A percentile compares a stretch with the other conserved stretches of the same genome.
Evolutionary conservation across 2,888 invertebrate species (phyloP).

Genomic region (Gnatocerus cornutus): DNA sequence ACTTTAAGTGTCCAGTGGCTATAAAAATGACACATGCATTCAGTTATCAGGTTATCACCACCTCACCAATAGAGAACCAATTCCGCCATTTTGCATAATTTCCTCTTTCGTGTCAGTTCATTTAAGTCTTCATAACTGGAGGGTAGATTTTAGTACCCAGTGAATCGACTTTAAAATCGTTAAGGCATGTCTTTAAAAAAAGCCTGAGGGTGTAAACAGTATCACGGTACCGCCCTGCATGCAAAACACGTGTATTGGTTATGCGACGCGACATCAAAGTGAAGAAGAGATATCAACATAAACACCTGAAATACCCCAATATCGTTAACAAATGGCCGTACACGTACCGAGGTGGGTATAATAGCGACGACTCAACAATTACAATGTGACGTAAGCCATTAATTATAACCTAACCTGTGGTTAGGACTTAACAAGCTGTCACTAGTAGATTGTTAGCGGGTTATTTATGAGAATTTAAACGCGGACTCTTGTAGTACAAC

Average conservation of each 20-base stretch:
- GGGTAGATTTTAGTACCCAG: slow-evolving; percentile 3
- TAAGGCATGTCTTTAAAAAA: background rate
- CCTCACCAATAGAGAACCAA: no score
- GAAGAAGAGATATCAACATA: slow-evolving; percentile 61
- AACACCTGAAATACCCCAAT: slow-evolving; percentile 68
- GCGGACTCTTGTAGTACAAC: slow-evolving; percentile 65
- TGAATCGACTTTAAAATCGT: slow-evolving; percentile 7
- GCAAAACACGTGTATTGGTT: slow-evolving; percentile 21
- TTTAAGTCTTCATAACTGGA: slow-evolving; percentile 1
- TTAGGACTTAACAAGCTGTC: slow-evolving; percentile 74
- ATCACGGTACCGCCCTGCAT: slow-evolving; percentile 11
- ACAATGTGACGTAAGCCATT: slow-evolving; percentile 72
- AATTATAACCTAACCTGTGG: slow-evolving; percentile 74
- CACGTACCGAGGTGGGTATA: slow-evolving; percentile 68
- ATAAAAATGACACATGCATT: no score
- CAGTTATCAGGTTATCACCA: no score
- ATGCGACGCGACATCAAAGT: slow-evolving; percentile 10
- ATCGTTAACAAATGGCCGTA: slow-evolving; percentile 68
- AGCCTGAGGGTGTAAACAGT: slow-evolving; percentile 11
- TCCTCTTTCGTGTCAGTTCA: background rate
- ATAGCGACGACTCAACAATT: slow-evolving; percentile 72
- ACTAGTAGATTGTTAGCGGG: slow-evolving; percentile 72
- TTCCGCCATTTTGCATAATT: slow-evolving; percentile 1
- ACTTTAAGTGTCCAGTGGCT: no score
- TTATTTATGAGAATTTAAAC: slow-evolving; percentile 74